phyloP scores from a whole-genome alignment of 1,140 invertebrate genomes.

The Saccostrea echinata region DNA sequence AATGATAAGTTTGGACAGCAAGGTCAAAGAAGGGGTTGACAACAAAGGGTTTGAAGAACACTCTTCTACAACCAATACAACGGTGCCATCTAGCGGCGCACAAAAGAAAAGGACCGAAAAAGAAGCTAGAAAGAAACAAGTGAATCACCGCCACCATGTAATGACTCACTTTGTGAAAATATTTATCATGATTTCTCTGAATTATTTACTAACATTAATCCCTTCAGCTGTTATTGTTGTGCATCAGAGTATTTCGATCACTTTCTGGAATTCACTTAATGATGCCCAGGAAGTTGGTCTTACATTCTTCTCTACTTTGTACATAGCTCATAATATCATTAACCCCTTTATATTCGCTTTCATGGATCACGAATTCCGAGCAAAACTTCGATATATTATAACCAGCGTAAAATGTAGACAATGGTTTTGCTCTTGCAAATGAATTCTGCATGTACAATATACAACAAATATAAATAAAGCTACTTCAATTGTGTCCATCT shows the following conservation, averaged over 20 bases:
- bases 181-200: neutral
- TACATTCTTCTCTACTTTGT: neutral
- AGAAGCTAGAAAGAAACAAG: neutral
- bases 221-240: neutral
- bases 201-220: neutral
- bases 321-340: neutral
- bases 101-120: neutral
- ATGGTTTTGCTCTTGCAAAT: no score
- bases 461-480: no score
- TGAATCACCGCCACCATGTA: neutral
- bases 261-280: neutral
- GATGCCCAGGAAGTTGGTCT: neutral
- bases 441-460: no score
- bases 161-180: constrained; percentile 1
- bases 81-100: neutral
- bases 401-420: neutral
- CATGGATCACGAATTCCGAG: neutral
- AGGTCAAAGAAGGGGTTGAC: neutral
- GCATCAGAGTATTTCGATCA: neutral
- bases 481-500: no score
- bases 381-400: neutral
- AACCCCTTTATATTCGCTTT: neutral
- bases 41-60: neutral
- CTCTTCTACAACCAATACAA: neutral
- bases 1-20: neutral